These are phyloP conservation scores for Takifugu bimaculatus DNA, from an alignment of 2,113 vertebrate species.

Conservation along the genomic window DNA sequence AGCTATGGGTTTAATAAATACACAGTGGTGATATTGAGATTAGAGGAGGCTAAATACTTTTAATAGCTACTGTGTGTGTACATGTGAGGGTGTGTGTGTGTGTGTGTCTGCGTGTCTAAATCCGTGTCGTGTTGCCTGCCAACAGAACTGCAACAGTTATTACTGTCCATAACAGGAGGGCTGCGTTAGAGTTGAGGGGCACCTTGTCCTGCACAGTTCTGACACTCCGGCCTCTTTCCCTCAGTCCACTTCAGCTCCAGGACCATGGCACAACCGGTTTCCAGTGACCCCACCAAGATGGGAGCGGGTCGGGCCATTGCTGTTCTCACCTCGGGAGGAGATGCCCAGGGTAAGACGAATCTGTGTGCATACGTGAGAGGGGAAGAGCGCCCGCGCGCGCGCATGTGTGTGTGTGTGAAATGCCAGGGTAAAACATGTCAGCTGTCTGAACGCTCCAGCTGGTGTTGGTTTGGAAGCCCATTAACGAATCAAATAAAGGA, in stretches of 20 bases:
- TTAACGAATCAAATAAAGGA: too few relatives aligned
- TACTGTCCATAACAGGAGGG: conserved; percentile 34
- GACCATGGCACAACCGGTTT: conserved; percentile 39
- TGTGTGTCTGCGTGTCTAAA: conserved; percentile 17
- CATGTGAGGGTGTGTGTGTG: not conserved
- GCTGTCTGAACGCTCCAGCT: conserved; percentile 13
- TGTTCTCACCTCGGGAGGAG: conserved; percentile 91
- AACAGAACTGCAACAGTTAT: conserved; percentile 39
- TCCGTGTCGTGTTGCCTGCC: conserved; percentile 40
- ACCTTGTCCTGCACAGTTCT: conserved; percentile 13
- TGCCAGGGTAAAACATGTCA: not conserved
- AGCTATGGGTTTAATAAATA: too few relatives aligned
- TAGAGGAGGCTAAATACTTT: conserved; percentile 4
- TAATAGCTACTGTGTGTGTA: conserved; percentile 6
- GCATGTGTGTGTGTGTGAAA: conserved; percentile 26
- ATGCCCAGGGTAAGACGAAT: conserved; percentile 86
- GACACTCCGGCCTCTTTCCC: conserved; percentile 18
- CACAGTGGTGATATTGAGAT: too few relatives aligned
- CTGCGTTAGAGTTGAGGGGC: conserved; percentile 19
- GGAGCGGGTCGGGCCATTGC: conserved; percentile 87
- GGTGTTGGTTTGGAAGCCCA: not conserved
- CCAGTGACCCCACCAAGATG: conserved; percentile 59
- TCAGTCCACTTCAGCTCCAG: conserved; percentile 38
- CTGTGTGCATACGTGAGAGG: too few relatives aligned
- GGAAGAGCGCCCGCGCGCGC: too few relatives aligned